phyloP scores from a whole-genome alignment of 2,797 vertebrate species.

The Xiphorhynchus erythropygius region DNA sequence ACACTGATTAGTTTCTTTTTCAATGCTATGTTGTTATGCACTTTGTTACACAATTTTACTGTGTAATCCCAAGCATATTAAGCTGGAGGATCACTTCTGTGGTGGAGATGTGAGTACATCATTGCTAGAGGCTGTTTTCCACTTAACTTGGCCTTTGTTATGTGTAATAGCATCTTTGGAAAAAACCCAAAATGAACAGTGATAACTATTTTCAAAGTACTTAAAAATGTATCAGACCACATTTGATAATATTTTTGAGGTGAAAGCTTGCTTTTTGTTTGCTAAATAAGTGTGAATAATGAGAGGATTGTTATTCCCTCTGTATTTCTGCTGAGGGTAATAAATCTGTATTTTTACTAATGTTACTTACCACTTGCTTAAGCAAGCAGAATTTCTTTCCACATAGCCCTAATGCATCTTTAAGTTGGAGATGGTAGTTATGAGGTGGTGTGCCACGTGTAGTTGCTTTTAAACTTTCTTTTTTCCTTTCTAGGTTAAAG shows the following conservation, averaged over 20 bases:
- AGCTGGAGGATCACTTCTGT: neutral
- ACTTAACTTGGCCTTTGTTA: neutral
- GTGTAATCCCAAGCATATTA: neutral
- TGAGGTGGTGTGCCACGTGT: neutral
- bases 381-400: neutral
- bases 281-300: neutral
- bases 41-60: neutral
- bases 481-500: conserved; percentile 5
- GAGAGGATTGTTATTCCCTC: neutral
- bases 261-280: neutral
- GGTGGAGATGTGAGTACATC: neutral
- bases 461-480: neutral
- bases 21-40: neutral
- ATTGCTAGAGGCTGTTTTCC: neutral
- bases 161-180: neutral
- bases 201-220: neutral
- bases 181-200: no score
- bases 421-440: neutral
- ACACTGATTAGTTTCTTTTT: neutral
- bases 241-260: neutral
- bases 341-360: neutral
- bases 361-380: neutral
- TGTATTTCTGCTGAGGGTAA: neutral
- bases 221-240: neutral
- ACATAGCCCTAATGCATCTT: neutral